Evolutionary conservation across 1,140 invertebrate species (phyloP).

Genomic region (Pinna nobilis): DNA sequence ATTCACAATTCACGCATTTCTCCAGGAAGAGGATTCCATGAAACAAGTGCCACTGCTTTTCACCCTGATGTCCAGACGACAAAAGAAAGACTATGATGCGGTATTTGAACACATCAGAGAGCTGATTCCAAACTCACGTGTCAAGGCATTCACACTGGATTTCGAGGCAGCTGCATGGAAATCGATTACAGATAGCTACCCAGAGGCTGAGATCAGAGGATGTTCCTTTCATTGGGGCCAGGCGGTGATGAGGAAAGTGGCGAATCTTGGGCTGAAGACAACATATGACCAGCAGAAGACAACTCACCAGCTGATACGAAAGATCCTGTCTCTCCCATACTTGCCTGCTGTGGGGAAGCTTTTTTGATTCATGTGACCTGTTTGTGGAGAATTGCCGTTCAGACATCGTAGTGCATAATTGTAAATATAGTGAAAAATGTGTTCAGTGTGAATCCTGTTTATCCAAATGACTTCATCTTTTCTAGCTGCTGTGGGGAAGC

Average conservation of each 20-base stretch:
- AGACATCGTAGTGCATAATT: neutral
- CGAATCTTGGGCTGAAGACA: neutral
- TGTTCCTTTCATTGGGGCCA: slow-evolving; percentile 22
- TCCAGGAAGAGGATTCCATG: slow-evolving; percentile 18
- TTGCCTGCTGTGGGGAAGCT: neutral
- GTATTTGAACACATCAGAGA: too few relatives aligned
- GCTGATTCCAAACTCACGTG: too few relatives aligned
- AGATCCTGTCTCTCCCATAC: neutral
- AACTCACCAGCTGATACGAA: neutral
- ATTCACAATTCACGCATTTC: slow-evolving; percentile 25
- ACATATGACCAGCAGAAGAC: neutral
- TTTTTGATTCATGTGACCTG: too few relatives aligned
- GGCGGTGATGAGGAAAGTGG: slow-evolving; percentile 6
- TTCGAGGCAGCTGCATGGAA: neutral
- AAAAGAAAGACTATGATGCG: slow-evolving; percentile 12
- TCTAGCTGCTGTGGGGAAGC: neutral
- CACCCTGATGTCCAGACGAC: slow-evolving; percentile 28
- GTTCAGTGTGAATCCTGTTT: too few relatives aligned
- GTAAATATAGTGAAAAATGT: too few relatives aligned
- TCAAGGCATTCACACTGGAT: too few relatives aligned
- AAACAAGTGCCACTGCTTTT: slow-evolving; percentile 32
- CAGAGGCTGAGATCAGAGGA: neutral
- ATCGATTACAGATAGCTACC: neutral
- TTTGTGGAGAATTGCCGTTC: too few relatives aligned
- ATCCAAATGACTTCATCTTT: neutral